Conservation (phyloP, 1,140 invertebrate genomes). For the Ostrea edulis region DNA sequence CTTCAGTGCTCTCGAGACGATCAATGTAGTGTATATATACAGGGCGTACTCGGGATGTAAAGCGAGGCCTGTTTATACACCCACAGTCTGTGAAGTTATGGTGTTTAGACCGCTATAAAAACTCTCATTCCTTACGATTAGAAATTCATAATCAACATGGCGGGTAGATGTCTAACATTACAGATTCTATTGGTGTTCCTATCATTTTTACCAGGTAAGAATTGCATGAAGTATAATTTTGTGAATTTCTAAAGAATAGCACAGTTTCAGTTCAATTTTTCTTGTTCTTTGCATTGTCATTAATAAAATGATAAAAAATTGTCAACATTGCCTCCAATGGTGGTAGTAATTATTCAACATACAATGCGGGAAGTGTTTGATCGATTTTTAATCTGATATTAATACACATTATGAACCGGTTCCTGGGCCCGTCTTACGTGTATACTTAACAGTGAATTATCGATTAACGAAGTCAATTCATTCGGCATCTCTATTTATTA, state of each 20-base stretch:
- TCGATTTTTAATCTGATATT: conserved; percentile 14
- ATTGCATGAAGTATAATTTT: not conserved
- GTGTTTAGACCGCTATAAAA: not conserved
- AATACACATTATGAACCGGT: conserved; percentile 15
- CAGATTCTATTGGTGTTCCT: not conserved
- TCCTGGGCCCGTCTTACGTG: not conserved
- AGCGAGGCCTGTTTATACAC: not conserved
- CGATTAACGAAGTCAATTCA: not conserved
- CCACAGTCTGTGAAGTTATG: not conserved
- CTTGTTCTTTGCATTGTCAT: not conserved
- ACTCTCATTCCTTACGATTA: not conserved
- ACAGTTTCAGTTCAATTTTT: not conserved
- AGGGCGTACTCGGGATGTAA: conserved; percentile 14
- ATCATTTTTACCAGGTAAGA: not conserved
- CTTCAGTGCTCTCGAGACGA: conserved; percentile 1
- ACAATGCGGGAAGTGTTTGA: not conserved
- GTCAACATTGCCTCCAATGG: not conserved
- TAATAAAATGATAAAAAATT: not conserved
- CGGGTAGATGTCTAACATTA: not conserved
- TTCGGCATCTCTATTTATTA: conserved; percentile 8
- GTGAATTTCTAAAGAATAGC: not conserved
- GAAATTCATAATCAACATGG: not conserved
- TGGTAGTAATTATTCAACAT: not conserved
- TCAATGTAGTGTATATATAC: not conserved
- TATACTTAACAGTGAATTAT: not conserved